Conservation (phyloP, 2,113 vertebrate species). For the Thamnaconus septentrionalis region DNA sequence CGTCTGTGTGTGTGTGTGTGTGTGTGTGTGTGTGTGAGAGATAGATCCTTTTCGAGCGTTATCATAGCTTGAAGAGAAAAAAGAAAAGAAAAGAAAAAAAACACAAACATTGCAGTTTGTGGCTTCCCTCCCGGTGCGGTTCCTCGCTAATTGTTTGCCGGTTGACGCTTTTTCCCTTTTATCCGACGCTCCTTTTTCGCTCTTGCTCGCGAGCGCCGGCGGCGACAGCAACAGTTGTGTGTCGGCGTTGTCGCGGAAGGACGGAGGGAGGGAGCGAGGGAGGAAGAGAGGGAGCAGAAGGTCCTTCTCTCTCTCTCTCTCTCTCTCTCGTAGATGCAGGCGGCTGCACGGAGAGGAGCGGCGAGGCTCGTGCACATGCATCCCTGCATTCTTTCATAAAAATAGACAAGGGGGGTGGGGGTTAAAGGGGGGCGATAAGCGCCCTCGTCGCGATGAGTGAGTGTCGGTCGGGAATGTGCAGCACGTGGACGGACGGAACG, state of each 20-base stretch:
- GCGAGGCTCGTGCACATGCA: neutral
- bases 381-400: constrained; percentile 28
- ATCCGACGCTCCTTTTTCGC: neutral
- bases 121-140: no score
- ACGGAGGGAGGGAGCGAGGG: neutral
- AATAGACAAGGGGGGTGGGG: neutral
- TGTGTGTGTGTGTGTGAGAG: neutral
- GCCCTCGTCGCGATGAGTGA: constrained; percentile 31
- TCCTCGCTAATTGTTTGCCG: no score
- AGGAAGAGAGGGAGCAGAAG: neutral
- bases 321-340: no score
- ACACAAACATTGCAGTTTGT: no score
- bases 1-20: neutral
- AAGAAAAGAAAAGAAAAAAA: no score
- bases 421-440: constrained; percentile 17
- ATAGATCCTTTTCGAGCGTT: constrained; percentile 3
- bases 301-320: no score
- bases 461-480: constrained; percentile 53
- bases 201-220: constrained; percentile 33
- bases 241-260: constrained; percentile 26
- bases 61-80: no score
- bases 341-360: no score
- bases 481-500: constrained; percentile 62
- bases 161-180: no score
- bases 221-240: constrained; percentile 71